Conservation (phyloP, 2,888 invertebrate species). For the Beris morrisii region DNA sequence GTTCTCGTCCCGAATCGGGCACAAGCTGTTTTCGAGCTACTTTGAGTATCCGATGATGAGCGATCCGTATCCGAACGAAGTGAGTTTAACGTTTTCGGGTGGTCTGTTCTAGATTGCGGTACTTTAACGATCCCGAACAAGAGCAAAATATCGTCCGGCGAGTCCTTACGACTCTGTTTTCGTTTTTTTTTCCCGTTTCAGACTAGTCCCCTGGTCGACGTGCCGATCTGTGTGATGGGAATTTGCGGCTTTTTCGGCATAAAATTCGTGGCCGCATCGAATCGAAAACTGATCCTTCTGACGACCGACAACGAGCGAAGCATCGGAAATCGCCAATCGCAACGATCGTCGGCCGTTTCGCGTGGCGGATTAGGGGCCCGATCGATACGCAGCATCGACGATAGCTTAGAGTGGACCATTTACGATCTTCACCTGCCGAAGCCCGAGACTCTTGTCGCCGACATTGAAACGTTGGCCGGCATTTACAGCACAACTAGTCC, state of each 20-base stretch:
- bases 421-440: conserved; percentile 70
- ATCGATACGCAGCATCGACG: background rate
- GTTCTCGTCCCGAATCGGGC: conserved; percentile 69
- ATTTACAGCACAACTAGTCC: conserved; percentile 66
- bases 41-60: conserved; percentile 54
- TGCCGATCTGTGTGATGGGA: conserved; percentile 69
- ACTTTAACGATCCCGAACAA: no score
- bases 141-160: no score
- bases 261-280: conserved; percentile 47
- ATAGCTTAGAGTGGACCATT: conserved; percentile 64
- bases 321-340: no score
- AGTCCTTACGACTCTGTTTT: no score
- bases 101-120: no score
- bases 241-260: conserved; percentile 69
- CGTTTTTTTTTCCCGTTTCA: no score
- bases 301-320: conserved; percentile 11
- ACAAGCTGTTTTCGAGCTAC: conserved; percentile 60
- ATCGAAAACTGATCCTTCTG: conserved; percentile 60
- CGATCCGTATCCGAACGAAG: conserved; percentile 50
- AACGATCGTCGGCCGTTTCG: no score
- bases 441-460: conserved; percentile 67
- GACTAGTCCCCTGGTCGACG: conserved; percentile 62
- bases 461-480: conserved; percentile 69
- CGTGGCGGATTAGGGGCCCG: no score
- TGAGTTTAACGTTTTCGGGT: no score